Conservation (phyloP, 2,797 vertebrate genomes). For the Enteromius anoplus region DNA sequence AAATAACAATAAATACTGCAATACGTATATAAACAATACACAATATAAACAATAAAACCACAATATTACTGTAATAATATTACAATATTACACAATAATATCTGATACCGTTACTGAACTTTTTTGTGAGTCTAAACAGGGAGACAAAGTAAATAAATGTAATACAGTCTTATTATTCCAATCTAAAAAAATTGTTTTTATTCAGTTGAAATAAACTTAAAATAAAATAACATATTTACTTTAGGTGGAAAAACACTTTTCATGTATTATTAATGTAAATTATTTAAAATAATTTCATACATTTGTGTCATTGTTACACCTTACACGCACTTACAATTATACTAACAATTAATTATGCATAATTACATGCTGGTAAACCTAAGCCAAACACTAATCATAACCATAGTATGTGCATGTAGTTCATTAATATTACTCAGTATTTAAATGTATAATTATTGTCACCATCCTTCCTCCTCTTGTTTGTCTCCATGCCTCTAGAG, state of each 20-base stretch:
- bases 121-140: not conserved
- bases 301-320: not conserved
- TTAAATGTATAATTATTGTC: not conserved
- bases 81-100: not conserved
- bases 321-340: not conserved
- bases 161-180: not conserved
- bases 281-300: not conserved
- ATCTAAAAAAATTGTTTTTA: not conserved
- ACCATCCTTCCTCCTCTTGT: too few species aligned
- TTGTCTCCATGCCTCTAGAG: too few species aligned
- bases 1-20: not conserved
- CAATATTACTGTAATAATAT: not conserved
- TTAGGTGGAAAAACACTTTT: not conserved
- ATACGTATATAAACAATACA: not conserved
- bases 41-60: not conserved
- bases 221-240: not conserved
- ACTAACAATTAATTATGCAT: not conserved
- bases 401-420: not conserved
- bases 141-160: not conserved
- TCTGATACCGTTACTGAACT: not conserved
- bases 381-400: not conserved
- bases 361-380: not conserved
- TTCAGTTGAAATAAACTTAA: not conserved
- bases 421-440: not conserved
- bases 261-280: not conserved